phyloP scores from a whole-genome alignment of 2,113 vertebrate genomes.

The Siphamia tubifer region DNA sequence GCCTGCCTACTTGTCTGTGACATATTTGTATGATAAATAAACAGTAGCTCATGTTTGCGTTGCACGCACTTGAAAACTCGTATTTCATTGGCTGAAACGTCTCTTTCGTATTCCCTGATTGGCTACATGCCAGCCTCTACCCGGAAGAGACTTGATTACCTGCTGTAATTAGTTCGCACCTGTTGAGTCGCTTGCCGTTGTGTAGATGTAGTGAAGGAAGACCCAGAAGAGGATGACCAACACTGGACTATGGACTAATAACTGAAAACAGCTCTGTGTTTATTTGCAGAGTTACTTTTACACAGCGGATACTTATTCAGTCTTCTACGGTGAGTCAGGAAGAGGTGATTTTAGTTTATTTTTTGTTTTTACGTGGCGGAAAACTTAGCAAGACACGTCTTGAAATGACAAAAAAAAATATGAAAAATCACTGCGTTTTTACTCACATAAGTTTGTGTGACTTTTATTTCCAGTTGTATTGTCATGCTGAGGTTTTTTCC shows the following conservation, averaged over 20 bases:
- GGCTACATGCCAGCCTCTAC: slow-evolving; percentile 4
- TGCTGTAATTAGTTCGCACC: neutral
- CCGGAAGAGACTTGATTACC: slow-evolving; percentile 18
- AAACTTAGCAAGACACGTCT: too few species aligned
- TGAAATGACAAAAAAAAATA: too few species aligned
- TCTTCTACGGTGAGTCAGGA: slow-evolving; percentile 25
- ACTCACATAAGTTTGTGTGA: too few species aligned
- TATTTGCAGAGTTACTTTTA: neutral
- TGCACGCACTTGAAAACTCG: neutral
- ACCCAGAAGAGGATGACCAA: neutral
- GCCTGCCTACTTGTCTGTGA: too few species aligned
- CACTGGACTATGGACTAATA: slow-evolving; percentile 36
- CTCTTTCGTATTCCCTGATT: slow-evolving; percentile 33
- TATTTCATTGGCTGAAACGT: slow-evolving; percentile 10
- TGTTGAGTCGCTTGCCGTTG: neutral
- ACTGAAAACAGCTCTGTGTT: neutral
- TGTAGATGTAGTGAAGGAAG: neutral
- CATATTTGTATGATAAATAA: neutral
- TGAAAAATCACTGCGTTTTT: too few species aligned
- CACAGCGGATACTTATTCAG: neutral
- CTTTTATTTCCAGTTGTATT: too few species aligned
- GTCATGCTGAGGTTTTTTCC: too few species aligned
- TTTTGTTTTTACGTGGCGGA: too few species aligned
- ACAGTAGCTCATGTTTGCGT: neutral
- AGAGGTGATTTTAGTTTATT: too few species aligned